A percentile compares a stretch with the other conserved stretches of the same genome.
These are phyloP conservation scores for Chelonia mydas DNA, from an alignment of 2,797 vertebrate genomes.

Conservation along the genomic window DNA sequence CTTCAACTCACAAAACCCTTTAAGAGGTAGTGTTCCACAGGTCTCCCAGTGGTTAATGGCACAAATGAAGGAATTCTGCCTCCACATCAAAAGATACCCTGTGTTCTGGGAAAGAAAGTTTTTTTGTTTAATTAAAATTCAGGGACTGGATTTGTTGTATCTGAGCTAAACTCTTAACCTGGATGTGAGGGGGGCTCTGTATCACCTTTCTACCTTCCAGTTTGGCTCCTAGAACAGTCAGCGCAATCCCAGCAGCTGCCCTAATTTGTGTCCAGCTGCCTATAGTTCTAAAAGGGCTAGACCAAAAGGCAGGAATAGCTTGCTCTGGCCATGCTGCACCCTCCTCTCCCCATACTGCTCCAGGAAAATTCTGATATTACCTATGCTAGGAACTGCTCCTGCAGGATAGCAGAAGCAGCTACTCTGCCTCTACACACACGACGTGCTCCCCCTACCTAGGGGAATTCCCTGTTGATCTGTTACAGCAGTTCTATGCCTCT, in stretches of 20 bases:
- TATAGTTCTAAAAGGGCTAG: too few species aligned
- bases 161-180: too few species aligned
- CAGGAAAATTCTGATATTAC: not conserved
- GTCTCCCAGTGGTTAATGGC: not conserved
- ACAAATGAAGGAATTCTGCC: not conserved
- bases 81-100: not conserved
- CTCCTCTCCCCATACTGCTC: too few species aligned
- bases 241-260: not conserved
- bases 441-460: not conserved
- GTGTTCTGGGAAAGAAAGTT: not conserved
- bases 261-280: too few species aligned
- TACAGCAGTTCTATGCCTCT: rapidly evolving
- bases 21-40: not conserved
- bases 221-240: not conserved
- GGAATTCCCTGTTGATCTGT: not conserved
- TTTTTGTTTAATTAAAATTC: not conserved
- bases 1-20: rapidly evolving
- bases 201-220: not conserved
- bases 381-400: rapidly evolving
- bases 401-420: not conserved
- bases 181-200: not conserved
- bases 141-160: not conserved
- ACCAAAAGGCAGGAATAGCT: not conserved
- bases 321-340: too few species aligned
- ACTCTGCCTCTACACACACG: too few species aligned